A percentile compares a stretch with the other conserved stretches of the same genome.
These are phyloP conservation scores for Lamprologus lemairii DNA, from an alignment of 2,113 vertebrate species.

Conservation along the genomic window DNA sequence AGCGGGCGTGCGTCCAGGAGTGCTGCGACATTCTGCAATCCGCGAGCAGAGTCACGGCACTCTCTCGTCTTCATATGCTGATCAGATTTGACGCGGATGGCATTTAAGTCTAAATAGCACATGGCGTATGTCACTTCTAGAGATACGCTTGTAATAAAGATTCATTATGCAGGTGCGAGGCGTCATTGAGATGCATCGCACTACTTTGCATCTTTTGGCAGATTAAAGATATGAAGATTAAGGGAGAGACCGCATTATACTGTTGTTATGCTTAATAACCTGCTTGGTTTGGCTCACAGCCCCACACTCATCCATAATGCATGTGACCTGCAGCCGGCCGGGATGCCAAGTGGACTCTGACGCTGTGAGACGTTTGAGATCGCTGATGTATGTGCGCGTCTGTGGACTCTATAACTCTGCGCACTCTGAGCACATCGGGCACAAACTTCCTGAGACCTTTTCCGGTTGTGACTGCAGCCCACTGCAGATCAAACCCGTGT, in stretches of 20 bases:
- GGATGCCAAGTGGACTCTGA: background rate
- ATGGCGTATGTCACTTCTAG: constrained; percentile 38
- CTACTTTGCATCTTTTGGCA: constrained; percentile 16
- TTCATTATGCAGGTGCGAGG: constrained; percentile 34
- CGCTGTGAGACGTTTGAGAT: background rate
- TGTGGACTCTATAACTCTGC: background rate
- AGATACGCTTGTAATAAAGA: constrained; percentile 52
- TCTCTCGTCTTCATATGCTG: constrained; percentile 37
- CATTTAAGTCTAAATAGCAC: constrained; percentile 70
- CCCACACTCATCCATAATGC: constrained; percentile 48
- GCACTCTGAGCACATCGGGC: background rate
- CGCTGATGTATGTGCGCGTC: background rate
- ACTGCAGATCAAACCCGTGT: background rate
- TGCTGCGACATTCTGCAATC: constrained; percentile 42
- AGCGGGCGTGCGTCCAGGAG: background rate
- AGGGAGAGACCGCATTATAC: constrained; percentile 15
- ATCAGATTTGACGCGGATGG: constrained; percentile 56
- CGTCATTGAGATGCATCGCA: constrained; percentile 39
- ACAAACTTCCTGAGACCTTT: background rate
- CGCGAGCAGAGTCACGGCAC: constrained; percentile 19
- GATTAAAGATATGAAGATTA: constrained; percentile 56
- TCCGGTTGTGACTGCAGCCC: background rate
- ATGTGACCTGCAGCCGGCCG: constrained; percentile 44
- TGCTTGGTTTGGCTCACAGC: constrained; percentile 48
- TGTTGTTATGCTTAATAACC: constrained; percentile 56